Evolutionary conservation across 2,888 invertebrate genomes (phyloP).

Genomic region (Tetragnatha montana): DNA sequence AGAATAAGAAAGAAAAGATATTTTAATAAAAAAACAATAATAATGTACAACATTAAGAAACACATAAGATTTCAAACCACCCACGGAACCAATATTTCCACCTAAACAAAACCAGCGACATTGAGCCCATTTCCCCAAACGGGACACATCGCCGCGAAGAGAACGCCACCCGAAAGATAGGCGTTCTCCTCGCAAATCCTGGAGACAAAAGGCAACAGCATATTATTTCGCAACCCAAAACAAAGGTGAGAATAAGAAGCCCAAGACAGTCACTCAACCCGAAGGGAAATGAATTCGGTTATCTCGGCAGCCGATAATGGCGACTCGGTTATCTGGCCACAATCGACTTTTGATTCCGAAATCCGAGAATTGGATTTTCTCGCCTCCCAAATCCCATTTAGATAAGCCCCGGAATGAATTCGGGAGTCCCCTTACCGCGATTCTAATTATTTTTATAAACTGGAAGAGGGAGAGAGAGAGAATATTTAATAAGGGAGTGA

Average conservation of each 20-base stretch:
- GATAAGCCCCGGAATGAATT: not conserved
- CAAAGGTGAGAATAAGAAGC: not conserved
- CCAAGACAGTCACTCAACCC: slow-evolving; percentile 44
- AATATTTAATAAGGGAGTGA: not conserved
- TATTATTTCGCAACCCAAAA: not conserved
- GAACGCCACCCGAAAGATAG: not conserved
- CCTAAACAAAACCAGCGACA: too few species aligned
- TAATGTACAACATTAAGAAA: too few species aligned
- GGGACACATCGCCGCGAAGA: too few species aligned
- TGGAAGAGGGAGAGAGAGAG: not conserved
- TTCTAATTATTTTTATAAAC: not conserved
- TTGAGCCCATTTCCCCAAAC: too few species aligned
- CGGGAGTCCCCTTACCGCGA: not conserved
- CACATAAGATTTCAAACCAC: too few species aligned
- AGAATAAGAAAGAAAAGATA: too few species aligned
- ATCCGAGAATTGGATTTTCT: not conserved
- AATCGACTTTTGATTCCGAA: slow-evolving; percentile 1
- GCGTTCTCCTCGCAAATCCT: not conserved
- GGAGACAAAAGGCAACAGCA: not conserved
- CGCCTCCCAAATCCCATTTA: not conserved
- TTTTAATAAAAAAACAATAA: too few species aligned
- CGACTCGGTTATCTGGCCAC: not conserved
- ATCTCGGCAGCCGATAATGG: not conserved
- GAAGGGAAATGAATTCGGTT: slow-evolving; percentile 31
- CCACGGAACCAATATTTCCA: too few species aligned